Base-by-base conservation (phyloP, 2,113 vertebrate genomes). In the Otis tarda region DNA sequence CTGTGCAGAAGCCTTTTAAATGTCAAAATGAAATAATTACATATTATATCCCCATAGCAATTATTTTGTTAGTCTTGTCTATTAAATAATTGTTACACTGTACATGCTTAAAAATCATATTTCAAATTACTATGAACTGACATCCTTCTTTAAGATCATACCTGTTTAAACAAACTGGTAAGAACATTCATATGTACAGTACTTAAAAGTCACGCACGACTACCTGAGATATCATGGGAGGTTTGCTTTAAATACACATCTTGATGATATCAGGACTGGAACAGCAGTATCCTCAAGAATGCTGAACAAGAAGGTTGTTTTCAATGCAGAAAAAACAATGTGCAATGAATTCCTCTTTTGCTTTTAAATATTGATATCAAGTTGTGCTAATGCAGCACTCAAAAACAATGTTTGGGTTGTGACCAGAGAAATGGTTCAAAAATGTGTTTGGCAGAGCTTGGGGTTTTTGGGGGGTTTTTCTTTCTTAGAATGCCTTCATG, bases 271-370 rank as follows among this genome's bases (percentile, higher is more conserved):
- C 80, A 89, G 61, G 70, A 64, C 65, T 96, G 83, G 80, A 94
- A 91, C 53, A 23, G 89, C 77, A 87, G 65, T 87, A 93, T 91
- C 74, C 65, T 95, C 95, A 97, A 96, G 96, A 96, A 92, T 39
- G 77, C 87, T 92, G 70, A 93, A 96, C n/a, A 89, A 95, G 95
- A 94, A 92, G 47, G n/a, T 37, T 89, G 71, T 71, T 96, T 95
- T 75, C 83, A 89, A 65, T 22, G 92, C n/a, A 87, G 83, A 94
- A 95, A 95, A 43, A 41, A 41, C 15, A 93, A 79, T 1, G 47
- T 60, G 79, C 68, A 94, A 56, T 49, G 73, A 96, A 87, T 78
- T 90, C 76, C 61, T 90, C 2, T 2, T 68, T 90, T 57, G 45
- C 73, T 91, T 60, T 85, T 64, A 88, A 90, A 85, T 80, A 91